phyloP scores from a whole-genome alignment of 2,797 vertebrate species.

The Gymnodraco acuticeps region DNA sequence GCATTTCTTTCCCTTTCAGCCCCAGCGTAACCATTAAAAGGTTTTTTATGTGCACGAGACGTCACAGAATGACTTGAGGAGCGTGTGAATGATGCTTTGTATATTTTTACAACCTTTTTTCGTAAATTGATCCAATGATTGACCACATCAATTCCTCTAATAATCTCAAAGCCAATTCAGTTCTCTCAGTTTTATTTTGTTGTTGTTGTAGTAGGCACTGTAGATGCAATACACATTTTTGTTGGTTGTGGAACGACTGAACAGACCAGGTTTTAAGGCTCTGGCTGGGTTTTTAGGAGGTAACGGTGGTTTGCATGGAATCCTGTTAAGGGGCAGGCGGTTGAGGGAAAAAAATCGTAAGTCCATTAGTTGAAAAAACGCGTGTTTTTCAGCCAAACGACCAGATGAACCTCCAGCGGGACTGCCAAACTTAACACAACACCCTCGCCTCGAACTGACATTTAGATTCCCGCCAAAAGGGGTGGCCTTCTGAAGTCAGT shows the following conservation, averaged over 20 bases:
- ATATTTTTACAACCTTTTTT: not conserved
- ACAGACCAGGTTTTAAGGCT: conserved; percentile 33
- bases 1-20: conserved; percentile 21
- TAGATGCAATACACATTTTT: conserved; percentile 2
- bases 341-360: conserved; percentile 60
- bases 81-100: conserved; percentile 12
- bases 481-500: conserved; percentile 47
- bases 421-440: conserved; percentile 71
- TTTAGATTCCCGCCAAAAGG: conserved; percentile 67
- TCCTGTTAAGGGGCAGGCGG: conserved; percentile 24
- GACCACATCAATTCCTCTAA: not conserved
- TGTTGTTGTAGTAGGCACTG: not conserved
- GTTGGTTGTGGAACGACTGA: conserved; percentile 34
- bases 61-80: conserved; percentile 35
- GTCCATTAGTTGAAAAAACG: conserved; percentile 62
- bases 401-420: conserved; percentile 68
- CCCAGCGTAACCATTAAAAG: conserved; percentile 26
- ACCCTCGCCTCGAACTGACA: conserved; percentile 60
- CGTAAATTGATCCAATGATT: not conserved
- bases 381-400: conserved; percentile 57
- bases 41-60: conserved; percentile 22
- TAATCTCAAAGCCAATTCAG: conserved; percentile 4
- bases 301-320: conserved; percentile 22
- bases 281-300: conserved; percentile 35
- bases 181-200: not conserved